Evolutionary conservation across 2,888 invertebrate species (phyloP), one percentile per base, ranked within the genome.

Genomic region (Hofmannophila pseudospretella): DNA sequence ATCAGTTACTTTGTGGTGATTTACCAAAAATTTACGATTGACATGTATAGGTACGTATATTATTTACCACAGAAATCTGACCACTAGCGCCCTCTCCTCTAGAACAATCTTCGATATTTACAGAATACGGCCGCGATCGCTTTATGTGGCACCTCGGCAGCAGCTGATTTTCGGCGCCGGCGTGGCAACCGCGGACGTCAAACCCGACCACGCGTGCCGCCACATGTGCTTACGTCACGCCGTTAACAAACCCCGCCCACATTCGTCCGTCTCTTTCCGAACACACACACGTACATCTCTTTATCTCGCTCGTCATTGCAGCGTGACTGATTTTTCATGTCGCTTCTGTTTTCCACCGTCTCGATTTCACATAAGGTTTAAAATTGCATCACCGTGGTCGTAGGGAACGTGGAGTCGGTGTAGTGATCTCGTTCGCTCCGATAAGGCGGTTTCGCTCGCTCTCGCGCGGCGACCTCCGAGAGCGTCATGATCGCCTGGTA

Each of bases 101-200:
- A n/a, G n/a, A n/a, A n/a, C n/a, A n/a, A n/a, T n/a, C 16, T 16
- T 23, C n/a, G 34, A 27, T 41, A 41, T 41, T 41, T 37, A 37
- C 41, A 23, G 37, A 38, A 38, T 35, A 38, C 38, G 36, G 42
- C 39, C 36, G 41, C 47, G 40, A 39, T 41, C 44, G 41, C 45
- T 48, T 68, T 71, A 70, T 65, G 52, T 68, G 53, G 55, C 57
- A 58, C 50, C 44, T 36, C 34, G 41, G 39, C 48, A 77, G 69
- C 84, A 85, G 84, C 84, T 85, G 84, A 82, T 82, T 79, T 74
- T 77, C 63, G 70, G 71, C 23, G 23, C n/a, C 16, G 16, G 16
- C 73, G 72, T 77, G 67, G 74, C 69, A 70, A 72, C 68, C 59
- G 58, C 59, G 55, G 57, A 66, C 58, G 61, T 63, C 59, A 71